These are phyloP conservation scores for Agrotis exclamationis DNA, from an alignment of 2,888 invertebrate species.

Conservation along the genomic window DNA sequence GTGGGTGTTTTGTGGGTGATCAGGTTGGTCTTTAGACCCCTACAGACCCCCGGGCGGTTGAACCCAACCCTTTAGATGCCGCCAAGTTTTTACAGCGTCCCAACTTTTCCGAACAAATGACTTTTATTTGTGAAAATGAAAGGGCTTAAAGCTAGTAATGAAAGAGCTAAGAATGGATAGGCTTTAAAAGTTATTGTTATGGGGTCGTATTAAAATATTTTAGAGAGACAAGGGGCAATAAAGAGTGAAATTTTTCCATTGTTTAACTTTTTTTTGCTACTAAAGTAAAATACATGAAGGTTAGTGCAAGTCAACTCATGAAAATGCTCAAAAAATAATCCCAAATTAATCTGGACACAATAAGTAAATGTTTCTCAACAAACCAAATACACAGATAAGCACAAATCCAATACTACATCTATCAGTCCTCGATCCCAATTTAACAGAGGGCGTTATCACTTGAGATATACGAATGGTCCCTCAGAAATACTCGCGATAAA, in stretches of 20 bases:
- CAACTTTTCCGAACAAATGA: conserved; percentile 52
- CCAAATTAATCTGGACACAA: conserved; percentile 8
- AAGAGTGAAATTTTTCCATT: conserved; percentile 7
- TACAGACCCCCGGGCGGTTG: conserved; percentile 24
- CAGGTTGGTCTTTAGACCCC: conserved; percentile 14
- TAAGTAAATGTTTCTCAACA: conserved; percentile 5
- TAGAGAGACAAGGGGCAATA: conserved; percentile 23
- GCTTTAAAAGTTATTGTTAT: conserved; percentile 34
- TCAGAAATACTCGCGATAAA: conserved; percentile 61
- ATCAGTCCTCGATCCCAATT: conserved; percentile 53
- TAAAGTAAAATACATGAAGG: no score
- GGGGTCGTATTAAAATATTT: conserved; percentile 36
- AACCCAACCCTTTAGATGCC: conserved; percentile 40
- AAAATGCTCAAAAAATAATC: not conserved
- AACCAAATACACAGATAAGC: conserved; percentile 20
- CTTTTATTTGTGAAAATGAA: conserved; percentile 56
- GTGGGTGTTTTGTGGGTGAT: conserved; percentile 38
- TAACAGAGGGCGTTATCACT: conserved; percentile 59
- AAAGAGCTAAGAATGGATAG: conserved; percentile 39
- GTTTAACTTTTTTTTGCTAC: not conserved
- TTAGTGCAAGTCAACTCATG: no score
- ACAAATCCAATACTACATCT: conserved; percentile 47
- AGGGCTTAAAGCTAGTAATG: conserved; percentile 38
- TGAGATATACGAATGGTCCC: conserved; percentile 57
- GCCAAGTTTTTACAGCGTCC: conserved; percentile 48